Base-by-base conservation (phyloP, 2,113 vertebrate species). In the Lagopus leucura region DNA sequence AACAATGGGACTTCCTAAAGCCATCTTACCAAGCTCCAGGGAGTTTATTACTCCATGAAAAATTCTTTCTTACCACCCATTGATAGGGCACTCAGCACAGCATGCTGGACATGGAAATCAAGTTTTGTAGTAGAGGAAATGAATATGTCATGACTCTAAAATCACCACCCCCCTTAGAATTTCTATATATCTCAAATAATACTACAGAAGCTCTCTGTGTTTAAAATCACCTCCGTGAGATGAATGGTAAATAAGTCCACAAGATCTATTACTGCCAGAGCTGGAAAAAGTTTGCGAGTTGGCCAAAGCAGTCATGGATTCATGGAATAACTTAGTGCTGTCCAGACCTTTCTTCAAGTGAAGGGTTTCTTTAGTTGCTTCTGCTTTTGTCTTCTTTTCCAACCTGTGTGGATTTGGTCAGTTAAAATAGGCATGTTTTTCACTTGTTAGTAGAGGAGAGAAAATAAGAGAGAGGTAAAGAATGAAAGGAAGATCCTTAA, bases 1-100 rank as follows among this genome's bases (percentile, higher is more conserved):
- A 87, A 89, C 75, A 91, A 67, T 27, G 24, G 58, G 12, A 8
- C 57, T 87, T 79, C 48, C 54, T 22, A 54, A 42, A 75, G 76
- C 75, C 1, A 1, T 24, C 38, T 71, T 82, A 54, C 58, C 64
- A 90, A 86, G 50, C 5, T 6, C 0, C 5, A 64, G 32, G 72
- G 54, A 93, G 30, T 50, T 90, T 77, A 82, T 96, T 83, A 83
- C 55, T 71, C 57, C 30, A 27, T 86, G 57, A 86, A 90, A 90
- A 81, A 83, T 55, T 88, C 61, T 36, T 83, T 11, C 30, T 86
- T 38, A 47, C 69, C 72, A 78, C 65, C 43, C 82, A 52, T 70
- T 36, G 69, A 28, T 0, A 81, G 61, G 47, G 17, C 69, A 74
- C 70, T 47, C 88, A 43, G 73, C 71, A 82, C 82, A 76, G 83